phyloP scores from a whole-genome alignment of 2,797 vertebrate genomes.

The Gallinago nigripennis region DNA sequence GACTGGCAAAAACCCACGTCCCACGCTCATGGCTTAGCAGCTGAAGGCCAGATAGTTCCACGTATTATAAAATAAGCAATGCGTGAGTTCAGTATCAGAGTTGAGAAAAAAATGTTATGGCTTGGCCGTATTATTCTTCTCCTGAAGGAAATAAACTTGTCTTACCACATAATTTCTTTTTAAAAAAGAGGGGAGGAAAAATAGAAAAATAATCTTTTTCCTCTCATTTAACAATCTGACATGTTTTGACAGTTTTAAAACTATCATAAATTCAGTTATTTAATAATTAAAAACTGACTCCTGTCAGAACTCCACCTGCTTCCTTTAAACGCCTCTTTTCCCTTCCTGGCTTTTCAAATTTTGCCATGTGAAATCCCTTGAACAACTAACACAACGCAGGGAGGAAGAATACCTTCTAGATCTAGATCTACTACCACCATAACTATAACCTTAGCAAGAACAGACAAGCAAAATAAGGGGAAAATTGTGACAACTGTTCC shows the following conservation, averaged over 20 bases:
- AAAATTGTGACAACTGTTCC: not conserved
- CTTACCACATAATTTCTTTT: not conserved
- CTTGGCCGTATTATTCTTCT: constrained; percentile 2
- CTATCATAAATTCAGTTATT: not conserved
- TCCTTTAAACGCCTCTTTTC: not conserved
- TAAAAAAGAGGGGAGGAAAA: fast-evolving
- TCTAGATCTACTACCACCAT: not conserved
- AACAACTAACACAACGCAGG: not conserved
- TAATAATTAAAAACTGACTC: constrained; percentile 19
- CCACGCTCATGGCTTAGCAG: not conserved
- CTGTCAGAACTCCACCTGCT: not conserved
- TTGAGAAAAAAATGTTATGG: not conserved
- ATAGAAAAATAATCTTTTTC: not conserved
- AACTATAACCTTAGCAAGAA: not conserved
- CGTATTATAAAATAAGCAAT: not conserved
- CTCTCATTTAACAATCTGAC: not conserved
- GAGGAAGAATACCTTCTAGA: not conserved
- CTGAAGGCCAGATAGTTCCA: not conserved
- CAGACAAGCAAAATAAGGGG: not conserved
- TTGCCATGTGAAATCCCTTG: not conserved
- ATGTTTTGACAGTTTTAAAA: constrained; percentile 24
- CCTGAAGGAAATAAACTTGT: constrained; percentile 14
- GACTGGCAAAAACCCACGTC: not conserved
- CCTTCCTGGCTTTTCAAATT: not conserved
- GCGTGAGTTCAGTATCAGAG: not conserved